Evolutionary conservation across 2,113 vertebrate species (phyloP).

Genomic region (Pontoporia blainvillei): DNA sequence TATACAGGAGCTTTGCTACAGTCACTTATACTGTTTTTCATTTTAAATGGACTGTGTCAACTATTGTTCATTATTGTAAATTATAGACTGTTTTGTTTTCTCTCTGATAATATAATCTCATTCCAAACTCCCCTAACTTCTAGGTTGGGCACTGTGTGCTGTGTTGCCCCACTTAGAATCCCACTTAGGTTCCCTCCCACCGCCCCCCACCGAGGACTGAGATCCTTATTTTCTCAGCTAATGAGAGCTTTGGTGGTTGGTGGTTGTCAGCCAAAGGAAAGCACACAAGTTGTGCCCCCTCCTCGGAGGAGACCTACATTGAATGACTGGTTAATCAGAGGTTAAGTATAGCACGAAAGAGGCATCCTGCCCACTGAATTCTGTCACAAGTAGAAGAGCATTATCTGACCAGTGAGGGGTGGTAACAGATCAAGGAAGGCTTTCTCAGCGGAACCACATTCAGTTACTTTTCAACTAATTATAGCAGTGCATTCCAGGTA

Average conservation of each 20-base stretch:
- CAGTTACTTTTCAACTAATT: not conserved
- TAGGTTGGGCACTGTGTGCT: not conserved
- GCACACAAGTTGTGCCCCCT: not conserved
- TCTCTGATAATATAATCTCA: not conserved
- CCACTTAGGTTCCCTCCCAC: too few relatives aligned
- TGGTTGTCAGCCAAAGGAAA: not conserved
- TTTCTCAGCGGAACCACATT: not conserved
- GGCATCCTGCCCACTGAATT: not conserved
- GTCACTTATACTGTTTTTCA: not conserved
- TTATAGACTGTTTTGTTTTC: not conserved
- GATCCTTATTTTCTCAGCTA: not conserved
- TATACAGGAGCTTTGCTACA: not conserved
- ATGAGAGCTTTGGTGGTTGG: not conserved
- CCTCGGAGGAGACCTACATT: too few relatives aligned
- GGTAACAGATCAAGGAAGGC: not conserved
- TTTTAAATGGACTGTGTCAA: not conserved
- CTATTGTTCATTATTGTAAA: not conserved
- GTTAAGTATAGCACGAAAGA: not conserved
- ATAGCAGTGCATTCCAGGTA: not conserved
- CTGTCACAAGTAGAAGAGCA: not conserved
- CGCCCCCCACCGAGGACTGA: too few relatives aligned
- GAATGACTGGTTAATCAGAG: not conserved
- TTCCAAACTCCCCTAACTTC: not conserved
- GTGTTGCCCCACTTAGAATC: not conserved
- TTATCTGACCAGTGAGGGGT: not conserved